Base-by-base conservation (phyloP, 2,888 invertebrate genomes). In the Didymodactylos carnosus region DNA sequence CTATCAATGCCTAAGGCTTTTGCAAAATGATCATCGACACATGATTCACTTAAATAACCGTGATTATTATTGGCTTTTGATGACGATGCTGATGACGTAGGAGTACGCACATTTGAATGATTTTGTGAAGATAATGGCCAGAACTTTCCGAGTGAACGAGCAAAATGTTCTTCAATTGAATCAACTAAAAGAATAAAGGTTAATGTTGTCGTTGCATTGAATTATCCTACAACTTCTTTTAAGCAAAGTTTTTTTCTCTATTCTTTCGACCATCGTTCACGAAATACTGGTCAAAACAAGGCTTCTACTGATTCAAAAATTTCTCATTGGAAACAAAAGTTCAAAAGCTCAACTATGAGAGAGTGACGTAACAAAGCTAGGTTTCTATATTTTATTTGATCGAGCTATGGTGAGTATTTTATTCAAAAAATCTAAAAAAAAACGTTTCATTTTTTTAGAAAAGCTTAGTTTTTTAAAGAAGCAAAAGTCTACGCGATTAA, bases 131-230 rank as follows among this genome's bases (percentile, higher is more conserved):
- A 40, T 27, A 40, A 40, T 39, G 73, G 73, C 40, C 40, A 62
- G 35, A 62, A 35, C n/a, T 70, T 73, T 10, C 73, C 73, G 11
- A 73, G 46, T 70, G 73, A 73, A 51, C 73, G 27, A 19, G 69
- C 70, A 39, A 73, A 73, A 51, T 73, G 73, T 39, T 73, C 73
- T 27, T 73, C 73, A 23, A 73, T 70, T 11, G 46, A 70, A n/a
- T 73, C 49, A 8, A 69, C 70, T 35, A 49, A 25, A 25, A 51
- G 0, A 23, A 69, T n/a, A n/a, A n/a, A n/a, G n/a, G n/a, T n/a
- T n/a, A n/a, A 11, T 27, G 41, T 13, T 16, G 23, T n/a, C 39
- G 70, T 16, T 70, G n/a, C n/a, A n/a, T n/a, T n/a, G n/a, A n/a
- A n/a, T n/a, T n/a, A n/a, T n/a, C n/a, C n/a, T n/a, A n/a, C n/a